These are phyloP conservation scores for Potamarius usumacintae DNA, from an alignment of 2,113 vertebrate species.

Conservation along the genomic window DNA sequence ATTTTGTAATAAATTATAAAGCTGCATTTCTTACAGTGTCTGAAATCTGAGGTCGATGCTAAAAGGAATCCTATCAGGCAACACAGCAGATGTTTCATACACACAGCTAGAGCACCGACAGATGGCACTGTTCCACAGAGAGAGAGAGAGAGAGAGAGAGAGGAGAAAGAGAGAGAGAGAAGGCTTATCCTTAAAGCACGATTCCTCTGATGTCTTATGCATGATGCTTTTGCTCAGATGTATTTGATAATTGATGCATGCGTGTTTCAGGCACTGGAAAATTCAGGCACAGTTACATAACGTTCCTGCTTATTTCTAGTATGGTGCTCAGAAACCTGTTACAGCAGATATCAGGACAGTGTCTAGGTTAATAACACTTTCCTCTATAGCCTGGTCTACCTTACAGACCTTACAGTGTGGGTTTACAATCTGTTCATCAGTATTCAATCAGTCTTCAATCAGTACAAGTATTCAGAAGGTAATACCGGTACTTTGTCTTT, in stretches of 20 bases:
- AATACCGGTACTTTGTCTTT: too few relatives aligned
- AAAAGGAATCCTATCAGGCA: neutral
- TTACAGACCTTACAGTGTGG: neutral
- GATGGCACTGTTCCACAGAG: slow-evolving; percentile 65
- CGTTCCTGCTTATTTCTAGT: neutral
- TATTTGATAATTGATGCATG: slow-evolving; percentile 36
- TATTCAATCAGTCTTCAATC: too few relatives aligned
- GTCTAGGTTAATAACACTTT: neutral
- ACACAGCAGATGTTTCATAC: neutral
- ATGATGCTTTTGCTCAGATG: slow-evolving; percentile 32
- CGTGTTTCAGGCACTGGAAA: slow-evolving; percentile 26
- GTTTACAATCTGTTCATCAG: neutral
- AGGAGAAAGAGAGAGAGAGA: too few relatives aligned
- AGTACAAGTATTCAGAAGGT: too few relatives aligned
- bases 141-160: neutral
- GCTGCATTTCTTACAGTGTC: neutral
- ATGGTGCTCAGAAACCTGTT: slow-evolving; percentile 12
- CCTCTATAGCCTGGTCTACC: neutral
- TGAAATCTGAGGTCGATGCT: neutral
- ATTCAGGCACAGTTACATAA: slow-evolving; percentile 28
- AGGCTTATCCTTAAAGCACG: neutral
- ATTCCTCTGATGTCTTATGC: slow-evolving; percentile 32
- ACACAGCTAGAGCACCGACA: slow-evolving; percentile 49
- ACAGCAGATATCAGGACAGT: neutral
- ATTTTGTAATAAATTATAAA: too few relatives aligned